A percentile compares a stretch with the other conserved stretches of the same genome.
Evolutionary conservation across 2,113 vertebrate species (phyloP).

Genomic region (Ondatra zibethicus): DNA sequence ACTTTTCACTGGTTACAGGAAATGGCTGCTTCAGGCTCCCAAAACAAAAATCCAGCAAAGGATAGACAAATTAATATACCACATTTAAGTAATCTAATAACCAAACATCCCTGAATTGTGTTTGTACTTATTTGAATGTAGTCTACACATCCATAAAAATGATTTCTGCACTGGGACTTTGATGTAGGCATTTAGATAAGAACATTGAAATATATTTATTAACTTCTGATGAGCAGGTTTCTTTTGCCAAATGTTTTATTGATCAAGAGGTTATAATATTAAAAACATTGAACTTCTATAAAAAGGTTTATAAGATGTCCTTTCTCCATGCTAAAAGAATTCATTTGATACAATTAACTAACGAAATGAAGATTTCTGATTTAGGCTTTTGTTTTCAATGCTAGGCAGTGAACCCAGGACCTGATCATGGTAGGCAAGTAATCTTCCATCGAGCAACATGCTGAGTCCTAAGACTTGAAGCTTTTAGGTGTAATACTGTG

Average conservation of each 20-base stretch:
- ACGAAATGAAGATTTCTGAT: constrained; percentile 15
- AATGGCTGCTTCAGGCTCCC: background rate
- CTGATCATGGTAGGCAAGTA: background rate
- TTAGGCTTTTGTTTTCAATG: background rate
- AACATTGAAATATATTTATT: constrained; percentile 1
- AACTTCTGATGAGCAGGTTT: constrained; percentile 29
- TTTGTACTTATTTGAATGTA: background rate
- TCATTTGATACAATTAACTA: background rate
- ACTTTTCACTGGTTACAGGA: background rate
- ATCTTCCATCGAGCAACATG: background rate
- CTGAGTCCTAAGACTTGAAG: background rate
- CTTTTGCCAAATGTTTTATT: constrained; percentile 15
- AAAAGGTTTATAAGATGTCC: background rate
- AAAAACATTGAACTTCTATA: background rate
- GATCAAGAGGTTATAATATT: constrained; percentile 7
- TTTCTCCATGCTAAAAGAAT: background rate
- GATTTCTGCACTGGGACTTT: background rate
- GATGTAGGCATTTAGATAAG: background rate
- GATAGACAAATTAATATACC: background rate
- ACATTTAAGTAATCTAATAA: background rate
- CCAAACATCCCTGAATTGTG: background rate
- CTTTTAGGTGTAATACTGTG: background rate
- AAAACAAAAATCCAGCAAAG: background rate
- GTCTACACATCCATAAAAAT: background rate
- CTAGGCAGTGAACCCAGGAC: background rate